phyloP scores from a whole-genome alignment of 1,140 invertebrate genomes.

The Hycleus phaleratus region DNA sequence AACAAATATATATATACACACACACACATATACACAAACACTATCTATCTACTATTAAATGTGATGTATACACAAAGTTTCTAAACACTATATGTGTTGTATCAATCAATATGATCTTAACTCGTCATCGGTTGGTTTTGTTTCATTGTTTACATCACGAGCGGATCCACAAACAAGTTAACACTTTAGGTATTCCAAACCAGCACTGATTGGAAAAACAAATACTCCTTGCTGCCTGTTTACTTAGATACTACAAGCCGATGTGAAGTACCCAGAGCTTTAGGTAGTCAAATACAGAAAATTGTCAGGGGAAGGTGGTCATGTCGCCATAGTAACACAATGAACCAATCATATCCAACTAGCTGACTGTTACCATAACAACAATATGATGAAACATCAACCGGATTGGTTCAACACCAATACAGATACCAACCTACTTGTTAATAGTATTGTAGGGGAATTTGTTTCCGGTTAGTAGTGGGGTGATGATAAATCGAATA shows the following conservation, averaged over 20 bases:
- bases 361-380: conserved; percentile 26
- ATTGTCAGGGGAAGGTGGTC: conserved; percentile 27
- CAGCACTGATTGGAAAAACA: conserved; percentile 44
- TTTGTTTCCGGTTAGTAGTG: not conserved
- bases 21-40: not conserved
- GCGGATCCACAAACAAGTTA: conserved; percentile 42
- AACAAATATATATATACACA: not conserved
- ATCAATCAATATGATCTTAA: conserved; percentile 38
- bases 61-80: conserved; percentile 1
- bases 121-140: conserved; percentile 39
- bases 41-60: not conserved
- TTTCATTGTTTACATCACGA: conserved; percentile 44
- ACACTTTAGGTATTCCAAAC: conserved; percentile 43
- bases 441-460: too few relatives aligned
- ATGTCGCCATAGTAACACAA: conserved; percentile 31
- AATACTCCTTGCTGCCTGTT: conserved; percentile 43
- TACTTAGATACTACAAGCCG: conserved; percentile 44
- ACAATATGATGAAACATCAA: conserved; percentile 19
- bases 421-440: not conserved
- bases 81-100: conserved; percentile 8
- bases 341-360: conserved; percentile 22
- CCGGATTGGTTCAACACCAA: conserved; percentile 18
- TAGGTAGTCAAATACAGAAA: conserved; percentile 41
- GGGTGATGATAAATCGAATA: not conserved
- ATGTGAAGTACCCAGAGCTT: conserved; percentile 43